These are phyloP conservation scores for Drosophila pseudotakahashii DNA, from an alignment of 2,888 invertebrate species.

Conservation along the genomic window DNA sequence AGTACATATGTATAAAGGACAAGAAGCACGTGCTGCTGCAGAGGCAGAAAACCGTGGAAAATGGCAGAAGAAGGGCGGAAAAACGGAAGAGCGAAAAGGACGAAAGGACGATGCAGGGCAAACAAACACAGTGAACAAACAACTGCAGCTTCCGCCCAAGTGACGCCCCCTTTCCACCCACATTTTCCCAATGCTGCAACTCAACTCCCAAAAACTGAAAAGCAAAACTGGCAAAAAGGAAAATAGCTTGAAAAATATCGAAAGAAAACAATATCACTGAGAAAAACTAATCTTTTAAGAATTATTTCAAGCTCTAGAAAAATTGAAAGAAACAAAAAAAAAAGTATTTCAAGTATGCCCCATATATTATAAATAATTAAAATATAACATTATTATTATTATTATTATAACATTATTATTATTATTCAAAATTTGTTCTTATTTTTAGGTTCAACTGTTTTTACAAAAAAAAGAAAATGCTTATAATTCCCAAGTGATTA, in stretches of 20 bases:
- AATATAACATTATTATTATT: too few species aligned
- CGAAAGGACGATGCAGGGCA: slow-evolving; percentile 33
- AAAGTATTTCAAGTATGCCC: too few species aligned
- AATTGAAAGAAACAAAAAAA: background rate
- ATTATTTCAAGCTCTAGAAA: too few species aligned
- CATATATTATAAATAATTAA: too few species aligned
- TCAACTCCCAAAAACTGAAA: slow-evolving; percentile 8
- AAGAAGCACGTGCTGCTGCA: slow-evolving; percentile 26
- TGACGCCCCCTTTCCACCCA: slow-evolving; percentile 32
- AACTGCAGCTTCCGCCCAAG: slow-evolving; percentile 63
- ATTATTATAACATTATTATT: too few species aligned
- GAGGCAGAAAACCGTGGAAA: slow-evolving; percentile 24
- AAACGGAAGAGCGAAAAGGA: background rate
- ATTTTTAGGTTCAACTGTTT: background rate
- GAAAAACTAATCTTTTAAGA: too few species aligned
- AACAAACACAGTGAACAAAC: slow-evolving; percentile 54
- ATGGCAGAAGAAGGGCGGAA: slow-evolving; percentile 25
- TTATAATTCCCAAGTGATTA: background rate
- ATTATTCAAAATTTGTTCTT: too few species aligned
- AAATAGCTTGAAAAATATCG: slow-evolving; percentile 15
- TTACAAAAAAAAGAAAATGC: background rate
- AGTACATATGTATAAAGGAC: background rate
- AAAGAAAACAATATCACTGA: slow-evolving; percentile 49
- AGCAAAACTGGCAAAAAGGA: slow-evolving; percentile 9
- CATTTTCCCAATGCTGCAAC: slow-evolving; percentile 29